These are phyloP conservation scores for Trissolcus japonicus DNA, from an alignment of 2,888 invertebrate genomes.

Conservation along the genomic window DNA sequence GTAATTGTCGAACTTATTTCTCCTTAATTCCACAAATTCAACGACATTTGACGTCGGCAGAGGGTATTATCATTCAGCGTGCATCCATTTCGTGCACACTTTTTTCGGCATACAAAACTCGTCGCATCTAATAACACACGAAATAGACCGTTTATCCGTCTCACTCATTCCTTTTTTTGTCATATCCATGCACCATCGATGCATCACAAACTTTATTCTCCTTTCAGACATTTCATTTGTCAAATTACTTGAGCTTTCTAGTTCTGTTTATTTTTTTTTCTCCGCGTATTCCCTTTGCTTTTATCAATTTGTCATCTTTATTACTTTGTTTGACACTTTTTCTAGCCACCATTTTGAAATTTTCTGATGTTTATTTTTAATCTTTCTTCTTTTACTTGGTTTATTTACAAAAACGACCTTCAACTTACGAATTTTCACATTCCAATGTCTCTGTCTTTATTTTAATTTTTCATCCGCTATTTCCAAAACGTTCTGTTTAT, in stretches of 20 bases:
- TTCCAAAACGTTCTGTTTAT: no score
- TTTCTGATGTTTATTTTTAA: background rate
- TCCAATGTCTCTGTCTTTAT: no score
- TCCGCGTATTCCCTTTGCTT: background rate
- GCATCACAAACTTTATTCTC: conserved; percentile 39
- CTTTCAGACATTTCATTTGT: conserved; percentile 22
- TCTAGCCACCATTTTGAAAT: background rate
- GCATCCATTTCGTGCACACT: conserved; percentile 33
- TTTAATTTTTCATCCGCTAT: no score
- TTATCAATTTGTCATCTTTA: background rate
- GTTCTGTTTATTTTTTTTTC: background rate
- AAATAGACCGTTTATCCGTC: conserved; percentile 20
- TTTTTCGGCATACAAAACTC: conserved; percentile 33
- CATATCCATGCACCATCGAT: conserved; percentile 13
- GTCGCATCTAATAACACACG: conserved; percentile 36
- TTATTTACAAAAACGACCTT: no score
- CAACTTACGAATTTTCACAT: no score
- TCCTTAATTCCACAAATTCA: conserved; percentile 43
- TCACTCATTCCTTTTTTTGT: conserved; percentile 5
- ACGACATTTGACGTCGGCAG: conserved; percentile 48
- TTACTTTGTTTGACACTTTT: conserved; percentile 1
- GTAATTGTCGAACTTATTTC: conserved; percentile 47
- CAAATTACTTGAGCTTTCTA: conserved; percentile 3
- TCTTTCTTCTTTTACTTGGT: no score
- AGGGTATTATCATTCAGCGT: conserved; percentile 41